Evolutionary conservation across 1,140 invertebrate species (phyloP), one percentile per base, ranked within the genome.

Genomic region (Ruditapes philippinarum): DNA sequence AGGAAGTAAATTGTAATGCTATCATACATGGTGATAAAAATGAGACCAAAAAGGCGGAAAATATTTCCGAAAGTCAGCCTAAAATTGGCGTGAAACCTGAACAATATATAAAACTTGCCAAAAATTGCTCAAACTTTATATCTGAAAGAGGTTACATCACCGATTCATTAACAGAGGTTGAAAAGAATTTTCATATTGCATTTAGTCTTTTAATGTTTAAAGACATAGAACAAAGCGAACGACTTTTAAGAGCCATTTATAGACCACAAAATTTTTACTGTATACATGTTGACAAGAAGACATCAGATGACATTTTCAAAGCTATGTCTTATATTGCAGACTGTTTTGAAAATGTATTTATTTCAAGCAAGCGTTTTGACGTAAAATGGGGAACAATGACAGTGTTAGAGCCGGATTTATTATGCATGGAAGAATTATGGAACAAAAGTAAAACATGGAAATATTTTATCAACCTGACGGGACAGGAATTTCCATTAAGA

Each of bases 401-500:
- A 12, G 92, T 94, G 0, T 60, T 95, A 33, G 81, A 93, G 68
- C 90, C 94, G 0, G 94, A 95, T 42, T 68, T 95, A 12, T 70
- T 91, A 1, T 95, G 94, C 70, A 95, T 95, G 94, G 45, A 91
- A 42, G 92, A 94, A n/a, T 83, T 95, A 36, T 91, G 89, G 62
- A 92, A 85, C 22, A 65, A 51, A 62, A 81, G 80, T 73, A 89
- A 87, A 78, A 91, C 85, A 45, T 95, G 94, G 94, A 94, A 93
- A 60, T 95, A 95, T 78, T 93, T 94, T 38, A 94, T 95, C 40
- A 95, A 95, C 87, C 83, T 95, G 45, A 93, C 94, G 0, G 93
- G 93, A 0, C 94, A 94, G 76, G 95, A 95, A 88, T 94, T 62
- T 62, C 57, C 57, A 4, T 62, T 62, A 28, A 25, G 57, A 28